Conservation (phyloP, 2,113 vertebrate genomes). For the Equus przewalskii region DNA sequence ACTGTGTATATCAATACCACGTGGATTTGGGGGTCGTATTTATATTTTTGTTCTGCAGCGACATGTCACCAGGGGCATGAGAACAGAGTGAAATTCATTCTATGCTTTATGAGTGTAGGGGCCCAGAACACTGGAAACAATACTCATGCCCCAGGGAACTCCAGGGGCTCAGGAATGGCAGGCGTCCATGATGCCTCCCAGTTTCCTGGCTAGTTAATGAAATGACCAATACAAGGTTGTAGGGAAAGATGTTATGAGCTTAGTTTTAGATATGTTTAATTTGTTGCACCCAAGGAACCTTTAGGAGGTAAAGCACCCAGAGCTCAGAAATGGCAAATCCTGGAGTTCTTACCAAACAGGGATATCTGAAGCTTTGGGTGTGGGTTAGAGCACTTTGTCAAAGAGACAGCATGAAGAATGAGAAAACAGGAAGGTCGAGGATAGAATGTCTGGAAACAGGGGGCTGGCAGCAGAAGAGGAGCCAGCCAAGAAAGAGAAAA, state of each 20-base stretch:
- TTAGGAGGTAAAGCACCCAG: not conserved
- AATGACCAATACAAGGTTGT: not conserved
- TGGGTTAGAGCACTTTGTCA: not conserved
- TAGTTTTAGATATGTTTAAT: not conserved
- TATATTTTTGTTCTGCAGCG: not conserved
- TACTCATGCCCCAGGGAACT: not conserved
- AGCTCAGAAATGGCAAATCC: slow-evolving; percentile 17
- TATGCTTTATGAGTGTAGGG: slow-evolving; percentile 22
- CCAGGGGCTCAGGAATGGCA: not conserved
- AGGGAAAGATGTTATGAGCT: not conserved
- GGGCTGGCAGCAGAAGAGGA: slow-evolving; percentile 48
- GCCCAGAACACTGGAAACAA: slow-evolving; percentile 39
- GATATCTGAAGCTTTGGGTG: not conserved
- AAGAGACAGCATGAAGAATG: not conserved
- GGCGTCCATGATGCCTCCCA: not conserved
- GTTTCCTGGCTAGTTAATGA: not conserved
- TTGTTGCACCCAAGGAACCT: not conserved
- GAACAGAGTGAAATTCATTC: not conserved
- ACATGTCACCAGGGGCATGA: not conserved
- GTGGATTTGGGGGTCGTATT: not conserved
- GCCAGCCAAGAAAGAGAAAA: not conserved
- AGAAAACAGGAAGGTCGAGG: slow-evolving; percentile 36
- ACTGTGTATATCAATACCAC: not conserved
- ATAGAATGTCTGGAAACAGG: slow-evolving; percentile 52
- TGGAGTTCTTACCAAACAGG: not conserved